These are phyloP conservation scores for Camponotus fellah DNA, from an alignment of 2,888 invertebrate species.

Conservation along the genomic window DNA sequence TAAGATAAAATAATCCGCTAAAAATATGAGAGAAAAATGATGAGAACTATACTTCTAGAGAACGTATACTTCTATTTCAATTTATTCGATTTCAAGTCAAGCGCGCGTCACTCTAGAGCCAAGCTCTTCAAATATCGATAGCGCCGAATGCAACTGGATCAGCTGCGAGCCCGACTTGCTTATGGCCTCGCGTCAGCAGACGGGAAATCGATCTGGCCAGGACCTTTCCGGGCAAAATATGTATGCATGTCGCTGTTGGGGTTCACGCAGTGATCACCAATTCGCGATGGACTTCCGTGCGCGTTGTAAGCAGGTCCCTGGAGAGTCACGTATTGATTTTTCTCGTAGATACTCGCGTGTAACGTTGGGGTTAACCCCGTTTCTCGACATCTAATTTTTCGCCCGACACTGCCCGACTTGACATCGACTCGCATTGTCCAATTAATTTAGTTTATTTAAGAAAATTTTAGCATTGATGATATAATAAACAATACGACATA, in stretches of 20 bases:
- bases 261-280: slow-evolving; percentile 64
- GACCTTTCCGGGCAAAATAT: slow-evolving; percentile 30
- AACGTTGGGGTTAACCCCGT: slow-evolving; percentile 82
- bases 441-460: slow-evolving; percentile 9
- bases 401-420: slow-evolving; percentile 27
- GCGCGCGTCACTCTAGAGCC: neutral
- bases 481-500: neutral
- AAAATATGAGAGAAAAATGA: neutral
- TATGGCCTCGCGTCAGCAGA: slow-evolving; percentile 4
- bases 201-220: slow-evolving; percentile 69
- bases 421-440: slow-evolving; percentile 5
- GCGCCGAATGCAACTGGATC: slow-evolving; percentile 49
- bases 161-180: slow-evolving; percentile 49
- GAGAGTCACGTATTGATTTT: slow-evolving; percentile 83
- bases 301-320: slow-evolving; percentile 60
- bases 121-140: slow-evolving; percentile 24
- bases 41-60: neutral
- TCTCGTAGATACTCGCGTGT: slow-evolving; percentile 77
- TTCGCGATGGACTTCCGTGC: slow-evolving; percentile 68
- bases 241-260: slow-evolving; percentile 18
- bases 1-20: neutral
- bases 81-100: neutral
- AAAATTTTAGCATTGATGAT: neutral
- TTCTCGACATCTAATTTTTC: slow-evolving; percentile 64
- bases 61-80: neutral